Base-by-base conservation (phyloP, 2,113 vertebrate genomes). In the Ammodytes marinus region DNA sequence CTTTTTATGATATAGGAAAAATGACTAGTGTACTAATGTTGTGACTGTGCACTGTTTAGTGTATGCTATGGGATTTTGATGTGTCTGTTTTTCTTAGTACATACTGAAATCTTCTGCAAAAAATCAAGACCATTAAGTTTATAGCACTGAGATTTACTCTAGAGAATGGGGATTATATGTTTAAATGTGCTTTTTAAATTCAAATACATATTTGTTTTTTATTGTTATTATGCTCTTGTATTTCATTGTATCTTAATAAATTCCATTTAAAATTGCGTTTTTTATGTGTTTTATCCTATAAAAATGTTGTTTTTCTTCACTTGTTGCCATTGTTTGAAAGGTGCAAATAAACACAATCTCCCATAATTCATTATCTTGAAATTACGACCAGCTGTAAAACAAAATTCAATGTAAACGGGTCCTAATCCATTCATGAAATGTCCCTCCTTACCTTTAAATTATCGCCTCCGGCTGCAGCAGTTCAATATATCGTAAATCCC, bases 371-470 rank as follows among this genome's bases (percentile, higher is more conserved):
- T 27, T 27, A 27, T 27, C 27, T 27, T 27, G 27, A 27, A 27
- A 27, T 27, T 27, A 27, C 27, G 27, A 27, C 27, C 27, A 27
- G 27, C 27, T 27, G 27, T 27, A 27, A 27, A 27, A 27, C 27
- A 27, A 27, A 27, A 27, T 27, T 2, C 27, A 27, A 1, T 27
- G 27, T 27, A 27, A 27, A 27, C 27, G 27, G 27, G 27, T 27
- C 27, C 19, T 19, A 19, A 15, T 12, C 39, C 19, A 46, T 27
- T 49, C 1, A 3, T 39, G 9, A 60, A 69, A 61, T 11, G 14
- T 2, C 17, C n/a, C 42, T 1, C 58, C 82, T 68, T 39, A 87
- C 86, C 82, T 83, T 42, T 47, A 10, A 64, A 65, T 61, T 10
- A 13, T 7, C 43, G 5, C 5, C 12, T 80, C 0, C 68, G 6